Percentiles rank a stretch among this genome's conserved stretches.
These are phyloP conservation scores for Diadegma fenestrale DNA, from an alignment of 2,888 invertebrate species.

Conservation along the genomic window DNA sequence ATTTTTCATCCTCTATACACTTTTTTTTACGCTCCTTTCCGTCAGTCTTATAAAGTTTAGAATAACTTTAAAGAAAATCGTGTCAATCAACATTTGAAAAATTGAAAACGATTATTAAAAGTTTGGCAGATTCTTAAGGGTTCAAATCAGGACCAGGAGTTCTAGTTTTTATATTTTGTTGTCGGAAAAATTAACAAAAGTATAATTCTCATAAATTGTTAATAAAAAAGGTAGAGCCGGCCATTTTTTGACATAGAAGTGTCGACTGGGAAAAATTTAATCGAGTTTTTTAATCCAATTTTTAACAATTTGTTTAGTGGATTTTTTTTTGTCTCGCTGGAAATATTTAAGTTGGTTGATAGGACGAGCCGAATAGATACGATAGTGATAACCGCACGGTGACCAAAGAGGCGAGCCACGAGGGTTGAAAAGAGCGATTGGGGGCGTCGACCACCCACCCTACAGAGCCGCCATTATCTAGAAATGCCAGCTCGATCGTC, in stretches of 20 bases:
- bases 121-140: neutral
- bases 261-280: neutral
- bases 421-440: constrained; percentile 43
- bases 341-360: neutral
- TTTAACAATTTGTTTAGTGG: neutral
- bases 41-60: constrained; percentile 14
- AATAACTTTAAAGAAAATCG: neutral
- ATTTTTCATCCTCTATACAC: constrained; percentile 36
- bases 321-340: neutral
- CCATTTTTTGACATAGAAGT: neutral
- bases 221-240: neutral
- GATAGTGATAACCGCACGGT: constrained; percentile 51
- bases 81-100: neutral
- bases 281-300: neutral
- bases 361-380: constrained; percentile 3
- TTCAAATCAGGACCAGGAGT: neutral
- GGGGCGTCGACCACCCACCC: constrained; percentile 70
- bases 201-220: neutral
- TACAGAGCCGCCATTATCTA: constrained; percentile 78
- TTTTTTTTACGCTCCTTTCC: constrained; percentile 28
- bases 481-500: constrained; percentile 46
- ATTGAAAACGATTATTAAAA: neutral
- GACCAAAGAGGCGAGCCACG: constrained; percentile 51
- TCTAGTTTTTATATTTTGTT: neutral
- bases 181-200: neutral